Evolutionary conservation across 2,888 invertebrate genomes (phyloP).

Genomic region (Pimpla rufipes): DNA sequence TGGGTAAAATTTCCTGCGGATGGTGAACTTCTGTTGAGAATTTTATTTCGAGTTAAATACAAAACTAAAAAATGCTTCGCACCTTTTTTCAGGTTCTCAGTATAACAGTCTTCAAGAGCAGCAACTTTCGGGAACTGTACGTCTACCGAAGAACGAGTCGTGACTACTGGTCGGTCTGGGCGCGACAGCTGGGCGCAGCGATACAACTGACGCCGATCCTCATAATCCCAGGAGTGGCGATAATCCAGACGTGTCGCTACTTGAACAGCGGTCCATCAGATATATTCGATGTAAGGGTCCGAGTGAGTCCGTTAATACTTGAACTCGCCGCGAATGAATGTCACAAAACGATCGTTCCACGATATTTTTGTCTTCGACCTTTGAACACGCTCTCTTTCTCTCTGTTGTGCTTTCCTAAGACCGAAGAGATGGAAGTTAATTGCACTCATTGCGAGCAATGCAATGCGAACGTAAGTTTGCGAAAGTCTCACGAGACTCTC

Average conservation of each 20-base stretch:
- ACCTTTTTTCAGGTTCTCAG: slow-evolving; percentile 87
- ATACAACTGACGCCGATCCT: slow-evolving; percentile 92
- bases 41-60: no score
- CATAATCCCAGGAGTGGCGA: slow-evolving; percentile 90
- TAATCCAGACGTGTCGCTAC: slow-evolving; percentile 92
- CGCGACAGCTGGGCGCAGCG: slow-evolving; percentile 91
- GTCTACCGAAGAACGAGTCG: slow-evolving; percentile 88
- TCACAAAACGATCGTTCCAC: slow-evolving; percentile 25
- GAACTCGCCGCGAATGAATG: slow-evolving; percentile 21
- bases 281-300: slow-evolving; percentile 92
- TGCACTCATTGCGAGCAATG: slow-evolving; percentile 84
- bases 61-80: no score
- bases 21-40: no score
- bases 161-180: slow-evolving; percentile 94
- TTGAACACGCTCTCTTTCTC: slow-evolving; percentile 49
- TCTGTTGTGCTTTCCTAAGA: slow-evolving; percentile 78
- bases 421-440: slow-evolving; percentile 82
- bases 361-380: neutral
- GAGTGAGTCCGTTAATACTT: slow-evolving; percentile 43
- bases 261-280: slow-evolving; percentile 94
- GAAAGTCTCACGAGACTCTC: neutral
- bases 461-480: slow-evolving; percentile 82
- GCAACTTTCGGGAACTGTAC: slow-evolving; percentile 89
- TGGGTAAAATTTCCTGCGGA: no score
- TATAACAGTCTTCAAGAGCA: slow-evolving; percentile 90